Percentiles rank a stretch among this genome's conserved stretches.
These are phyloP conservation scores for Limnephilus auricula DNA, from an alignment of 2,888 invertebrate species.

Conservation along the genomic window DNA sequence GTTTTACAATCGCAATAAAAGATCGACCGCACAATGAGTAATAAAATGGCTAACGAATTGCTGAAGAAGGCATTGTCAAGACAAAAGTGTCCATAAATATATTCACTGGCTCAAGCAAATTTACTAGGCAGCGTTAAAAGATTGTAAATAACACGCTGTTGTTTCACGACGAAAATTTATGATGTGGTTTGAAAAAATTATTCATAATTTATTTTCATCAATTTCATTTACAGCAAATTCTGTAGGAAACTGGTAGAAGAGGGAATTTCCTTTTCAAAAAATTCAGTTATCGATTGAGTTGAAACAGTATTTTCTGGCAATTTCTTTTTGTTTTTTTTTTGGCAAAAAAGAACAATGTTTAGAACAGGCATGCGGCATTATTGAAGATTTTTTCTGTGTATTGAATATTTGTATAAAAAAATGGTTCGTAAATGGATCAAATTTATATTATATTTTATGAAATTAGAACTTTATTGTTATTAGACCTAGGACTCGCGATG, in stretches of 20 bases:
- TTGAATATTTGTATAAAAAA: no score
- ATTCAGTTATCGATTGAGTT: neutral
- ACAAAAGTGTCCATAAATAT: neutral
- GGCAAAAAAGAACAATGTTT: no score
- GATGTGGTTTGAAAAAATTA: neutral
- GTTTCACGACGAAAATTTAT: slow-evolving; percentile 2
- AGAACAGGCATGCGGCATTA: no score
- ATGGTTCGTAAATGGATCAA: no score
- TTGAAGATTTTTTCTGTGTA: no score
- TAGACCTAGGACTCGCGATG: no score
- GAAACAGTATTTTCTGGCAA: neutral
- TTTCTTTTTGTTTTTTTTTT: no score
- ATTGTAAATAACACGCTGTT: neutral
- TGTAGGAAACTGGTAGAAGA: neutral
- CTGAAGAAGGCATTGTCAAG: neutral
- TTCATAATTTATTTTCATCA: neutral
- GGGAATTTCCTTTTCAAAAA: neutral
- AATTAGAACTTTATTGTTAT: no score
- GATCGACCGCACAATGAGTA: neutral
- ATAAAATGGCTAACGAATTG: neutral
- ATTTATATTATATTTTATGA: no score
- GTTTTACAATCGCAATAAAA: neutral
- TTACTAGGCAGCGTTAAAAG: neutral
- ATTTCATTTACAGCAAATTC: neutral
- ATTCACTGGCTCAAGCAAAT: neutral